Evolutionary conservation across 2,797 vertebrate species (phyloP).

Genomic region (Carduelis carduelis): DNA sequence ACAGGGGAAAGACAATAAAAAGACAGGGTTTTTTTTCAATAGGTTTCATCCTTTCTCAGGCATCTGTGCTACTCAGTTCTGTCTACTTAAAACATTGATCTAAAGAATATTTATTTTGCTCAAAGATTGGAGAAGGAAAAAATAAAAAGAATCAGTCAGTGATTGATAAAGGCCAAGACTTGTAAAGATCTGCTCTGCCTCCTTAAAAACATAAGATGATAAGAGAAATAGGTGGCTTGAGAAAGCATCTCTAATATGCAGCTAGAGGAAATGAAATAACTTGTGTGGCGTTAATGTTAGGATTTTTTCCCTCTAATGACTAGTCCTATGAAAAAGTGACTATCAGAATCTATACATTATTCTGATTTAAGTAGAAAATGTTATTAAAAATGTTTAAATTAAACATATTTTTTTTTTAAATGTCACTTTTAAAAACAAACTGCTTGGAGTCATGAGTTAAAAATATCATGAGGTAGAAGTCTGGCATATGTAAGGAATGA

Average conservation of each 20-base stretch:
- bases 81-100: neutral
- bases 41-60: neutral
- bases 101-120: neutral
- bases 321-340: neutral
- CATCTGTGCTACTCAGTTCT: neutral
- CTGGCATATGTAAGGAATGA: neutral
- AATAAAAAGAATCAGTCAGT: neutral
- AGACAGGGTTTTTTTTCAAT: neutral
- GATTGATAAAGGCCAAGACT: neutral
- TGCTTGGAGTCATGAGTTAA: neutral
- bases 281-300: neutral
- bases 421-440: neutral
- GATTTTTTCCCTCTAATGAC: neutral
- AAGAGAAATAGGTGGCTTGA: neutral
- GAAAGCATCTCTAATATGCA: neutral
- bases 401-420: neutral
- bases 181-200: neutral
- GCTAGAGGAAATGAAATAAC: neutral
- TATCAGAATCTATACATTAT: neutral
- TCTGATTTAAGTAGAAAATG: neutral
- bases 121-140: neutral
- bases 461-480: neutral
- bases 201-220: neutral
- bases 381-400: neutral
- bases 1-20: neutral